Evolutionary conservation across 1,140 invertebrate genomes (phyloP).

Genomic region (Dufourea novaeangliae): DNA sequence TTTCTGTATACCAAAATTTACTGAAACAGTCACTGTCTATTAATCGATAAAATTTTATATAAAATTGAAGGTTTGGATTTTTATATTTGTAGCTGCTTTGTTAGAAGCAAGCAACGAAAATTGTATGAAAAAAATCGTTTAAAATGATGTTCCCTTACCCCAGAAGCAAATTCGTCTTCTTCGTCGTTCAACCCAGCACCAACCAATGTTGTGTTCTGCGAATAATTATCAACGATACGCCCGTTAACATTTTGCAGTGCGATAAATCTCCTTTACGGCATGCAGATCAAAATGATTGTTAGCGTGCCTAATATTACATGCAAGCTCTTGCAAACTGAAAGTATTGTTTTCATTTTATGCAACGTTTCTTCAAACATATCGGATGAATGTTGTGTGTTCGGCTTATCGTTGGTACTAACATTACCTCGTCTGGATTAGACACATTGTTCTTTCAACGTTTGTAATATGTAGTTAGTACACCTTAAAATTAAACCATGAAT

Average conservation of each 20-base stretch:
- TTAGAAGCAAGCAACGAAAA: slow-evolving; percentile 25
- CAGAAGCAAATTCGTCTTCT: slow-evolving; percentile 76
- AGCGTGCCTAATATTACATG: slow-evolving; percentile 6
- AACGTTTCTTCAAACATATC: background rate
- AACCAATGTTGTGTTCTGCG: slow-evolving; percentile 67
- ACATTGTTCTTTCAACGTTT: background rate
- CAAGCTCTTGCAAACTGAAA: background rate
- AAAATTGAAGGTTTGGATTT: background rate
- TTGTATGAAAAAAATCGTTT: background rate
- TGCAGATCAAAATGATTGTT: slow-evolving; percentile 17
- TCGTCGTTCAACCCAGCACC: slow-evolving; percentile 66
- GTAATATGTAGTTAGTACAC: background rate
- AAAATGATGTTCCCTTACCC: slow-evolving; percentile 68
- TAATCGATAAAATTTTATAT: background rate
- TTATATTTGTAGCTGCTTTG: slow-evolving; percentile 3
- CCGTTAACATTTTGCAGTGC: slow-evolving; percentile 51
- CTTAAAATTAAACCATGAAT: background rate
- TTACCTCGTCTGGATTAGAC: background rate
- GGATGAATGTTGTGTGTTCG: too few species aligned
- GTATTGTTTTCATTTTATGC: background rate
- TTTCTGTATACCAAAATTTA: too few species aligned
- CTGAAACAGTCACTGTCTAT: too few species aligned
- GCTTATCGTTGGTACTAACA: background rate
- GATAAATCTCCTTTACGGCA: slow-evolving; percentile 45
- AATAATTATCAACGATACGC: slow-evolving; percentile 62